Evolutionary conservation across 64 coral and sea anemone species (phyloP).

Genomic region (Orbicella faveolata): DNA sequence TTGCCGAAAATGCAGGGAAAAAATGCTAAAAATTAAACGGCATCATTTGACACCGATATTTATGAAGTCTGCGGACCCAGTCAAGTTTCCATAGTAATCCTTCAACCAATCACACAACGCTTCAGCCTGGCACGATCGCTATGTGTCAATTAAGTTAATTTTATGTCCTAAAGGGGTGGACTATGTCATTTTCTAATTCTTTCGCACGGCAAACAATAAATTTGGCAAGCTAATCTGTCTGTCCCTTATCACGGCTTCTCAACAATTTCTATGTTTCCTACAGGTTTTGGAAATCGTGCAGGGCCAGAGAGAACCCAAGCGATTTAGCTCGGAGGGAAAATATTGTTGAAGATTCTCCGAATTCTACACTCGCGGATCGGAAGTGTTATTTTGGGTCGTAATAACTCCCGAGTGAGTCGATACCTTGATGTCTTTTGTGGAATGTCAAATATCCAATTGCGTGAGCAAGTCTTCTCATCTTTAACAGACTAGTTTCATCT

Average conservation of each 20-base stretch:
- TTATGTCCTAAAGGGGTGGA: slow-evolving; percentile 54
- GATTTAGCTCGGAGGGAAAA: neutral
- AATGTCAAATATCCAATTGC: slow-evolving; percentile 50
- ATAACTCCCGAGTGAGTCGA: slow-evolving; percentile 32
- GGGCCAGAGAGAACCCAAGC: neutral
- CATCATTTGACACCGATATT: slow-evolving; percentile 7
- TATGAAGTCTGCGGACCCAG: neutral
- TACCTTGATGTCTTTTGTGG: slow-evolving; percentile 27
- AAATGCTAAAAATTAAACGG: neutral
- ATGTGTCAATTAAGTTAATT: slow-evolving; percentile 77
- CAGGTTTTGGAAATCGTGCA: slow-evolving; percentile 17
- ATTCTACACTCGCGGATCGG: slow-evolving; percentile 11
- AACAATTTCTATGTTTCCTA: neutral
- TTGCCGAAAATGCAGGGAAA: neutral
- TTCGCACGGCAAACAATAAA: slow-evolving; percentile 41
- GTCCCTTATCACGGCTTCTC: neutral
- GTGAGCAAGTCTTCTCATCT: slow-evolving; percentile 13
- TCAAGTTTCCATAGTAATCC: slow-evolving; percentile 18
- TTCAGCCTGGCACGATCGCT: slow-evolving; percentile 46
- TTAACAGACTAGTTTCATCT: neutral
- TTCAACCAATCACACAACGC: slow-evolving; percentile 33
- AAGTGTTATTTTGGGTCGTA: slow-evolving; percentile 31
- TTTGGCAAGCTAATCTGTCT: slow-evolving; percentile 40
- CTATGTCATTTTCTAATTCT: slow-evolving; percentile 42
- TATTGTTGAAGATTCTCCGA: neutral